These are phyloP conservation scores for Torymus aiolomorphi DNA, from an alignment of 2,888 invertebrate genomes.

Conservation along the genomic window DNA sequence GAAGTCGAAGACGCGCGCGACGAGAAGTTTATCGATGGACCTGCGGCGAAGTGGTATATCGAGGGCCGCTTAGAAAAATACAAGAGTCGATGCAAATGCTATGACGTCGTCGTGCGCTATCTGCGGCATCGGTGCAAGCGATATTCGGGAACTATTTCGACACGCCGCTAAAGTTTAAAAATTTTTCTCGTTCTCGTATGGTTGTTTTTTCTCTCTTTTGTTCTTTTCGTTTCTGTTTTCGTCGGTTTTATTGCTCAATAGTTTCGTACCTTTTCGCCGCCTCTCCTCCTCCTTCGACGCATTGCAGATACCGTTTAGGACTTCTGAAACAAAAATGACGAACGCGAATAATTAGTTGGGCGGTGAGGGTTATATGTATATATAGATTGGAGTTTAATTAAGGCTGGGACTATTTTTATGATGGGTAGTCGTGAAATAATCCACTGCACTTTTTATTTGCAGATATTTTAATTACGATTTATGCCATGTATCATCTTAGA, in stretches of 20 bases:
- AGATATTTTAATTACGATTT: too few species aligned
- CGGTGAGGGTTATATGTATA: too few species aligned
- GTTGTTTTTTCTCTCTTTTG: neutral
- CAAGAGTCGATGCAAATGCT: neutral
- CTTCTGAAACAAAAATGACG: slow-evolving; percentile 71
- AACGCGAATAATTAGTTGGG: slow-evolving; percentile 26
- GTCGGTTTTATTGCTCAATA: neutral
- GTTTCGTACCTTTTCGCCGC: slow-evolving; percentile 73
- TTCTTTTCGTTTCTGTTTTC: neutral
- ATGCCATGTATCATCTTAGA: too few species aligned
- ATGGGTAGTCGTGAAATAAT: too few species aligned
- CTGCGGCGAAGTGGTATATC: neutral
- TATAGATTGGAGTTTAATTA: too few species aligned
- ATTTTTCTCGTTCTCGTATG: too few species aligned
- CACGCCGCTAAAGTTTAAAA: too few species aligned
- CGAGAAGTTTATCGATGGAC: slow-evolving; percentile 32
- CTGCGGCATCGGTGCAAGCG: neutral
- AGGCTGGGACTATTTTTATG: too few species aligned
- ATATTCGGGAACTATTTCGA: neutral
- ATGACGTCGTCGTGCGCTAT: neutral
- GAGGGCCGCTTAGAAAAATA: slow-evolving; percentile 12
- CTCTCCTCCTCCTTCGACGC: slow-evolving; percentile 74
- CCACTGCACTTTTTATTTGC: too few species aligned
- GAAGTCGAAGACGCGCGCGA: neutral
- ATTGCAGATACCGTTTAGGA: slow-evolving; percentile 75